Evolutionary conservation across 2,113 vertebrate species (phyloP).

Genomic region (Pyxicephalus adspersus): DNA sequence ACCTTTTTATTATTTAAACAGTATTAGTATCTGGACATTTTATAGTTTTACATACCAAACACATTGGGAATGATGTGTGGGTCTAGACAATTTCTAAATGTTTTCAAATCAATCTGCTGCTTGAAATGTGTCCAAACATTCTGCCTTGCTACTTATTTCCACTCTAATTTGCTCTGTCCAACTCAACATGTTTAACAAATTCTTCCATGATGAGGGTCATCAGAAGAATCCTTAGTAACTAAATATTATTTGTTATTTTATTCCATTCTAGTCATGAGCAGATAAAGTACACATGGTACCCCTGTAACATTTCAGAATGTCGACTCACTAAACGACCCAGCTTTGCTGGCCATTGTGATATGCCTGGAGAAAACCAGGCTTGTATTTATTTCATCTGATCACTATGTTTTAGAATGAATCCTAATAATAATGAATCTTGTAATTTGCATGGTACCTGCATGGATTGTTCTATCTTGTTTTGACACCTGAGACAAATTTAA

Average conservation of each 20-base stretch:
- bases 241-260: conserved; percentile 28
- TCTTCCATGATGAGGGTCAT: conserved; percentile 9
- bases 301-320: not conserved
- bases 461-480: no score
- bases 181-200: conserved; percentile 26
- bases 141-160: conserved; percentile 19
- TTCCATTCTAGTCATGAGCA: not conserved
- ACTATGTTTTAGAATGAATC: no score
- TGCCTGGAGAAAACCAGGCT: no score
- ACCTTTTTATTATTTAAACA: no score
- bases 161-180: conserved; percentile 28
- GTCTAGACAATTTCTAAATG: conserved; percentile 39
- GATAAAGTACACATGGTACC: not conserved
- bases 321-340: not conserved
- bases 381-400: no score
- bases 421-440: no score
- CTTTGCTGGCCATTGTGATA: not conserved
- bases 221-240: conserved; percentile 37
- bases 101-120: conserved; percentile 39
- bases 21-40: conserved; percentile 8
- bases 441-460: no score
- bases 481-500: no score
- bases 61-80: conserved; percentile 30
- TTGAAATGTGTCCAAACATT: conserved; percentile 30
- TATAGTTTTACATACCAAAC: conserved; percentile 10